Evolutionary conservation across 2,113 vertebrate species (phyloP), one percentile per base, ranked within the genome.

Genomic region (Xenus cinereus): DNA sequence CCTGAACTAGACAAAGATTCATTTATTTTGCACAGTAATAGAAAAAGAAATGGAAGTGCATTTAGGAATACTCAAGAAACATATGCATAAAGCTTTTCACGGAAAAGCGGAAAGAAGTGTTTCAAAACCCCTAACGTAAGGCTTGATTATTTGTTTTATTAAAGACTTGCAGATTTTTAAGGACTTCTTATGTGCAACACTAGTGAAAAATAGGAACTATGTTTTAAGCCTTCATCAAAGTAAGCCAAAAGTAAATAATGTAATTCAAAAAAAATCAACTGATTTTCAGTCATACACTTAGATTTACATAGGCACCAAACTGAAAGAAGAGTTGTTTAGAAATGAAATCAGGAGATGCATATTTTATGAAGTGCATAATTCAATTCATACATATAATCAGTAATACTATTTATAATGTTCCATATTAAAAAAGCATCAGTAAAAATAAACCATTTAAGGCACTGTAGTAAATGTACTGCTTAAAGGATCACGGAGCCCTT

Each of bases 381-480:
- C 56, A 89, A 89, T 89, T 94, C 56, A 32, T 50, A 81, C 46
- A 59, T 84, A 74, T 53, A 87, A 92, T 50, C 53, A 76, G 73
- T 64, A 94, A 89, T 43, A 45, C 26, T 87, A 53, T 72, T 92
- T 90, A 84, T 78, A 89, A 84, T 33, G 62, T 82, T 86, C 57
- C 53, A 64, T 27, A 87, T 48, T 64, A 48, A 32, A 73, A 87
- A 53, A 84, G 51, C 12, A 20, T n/a, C 48, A 75, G 54, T 88
- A 84, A 77, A 96, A 93, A 69, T 45, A 93, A 93, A 77, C 51
- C 33, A 89, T 60, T 90, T 75, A 78, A 90, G 57, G 41, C 48
- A 66, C 9, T 41, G 30, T 37, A 89, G 64, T 76, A 90, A 84
- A 69, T 24, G 69, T n/a, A n/a, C 21, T 57, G 28, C 69, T 90